Conservation (phyloP, 2,113 vertebrate species). For the Cervus canadensis region DNA sequence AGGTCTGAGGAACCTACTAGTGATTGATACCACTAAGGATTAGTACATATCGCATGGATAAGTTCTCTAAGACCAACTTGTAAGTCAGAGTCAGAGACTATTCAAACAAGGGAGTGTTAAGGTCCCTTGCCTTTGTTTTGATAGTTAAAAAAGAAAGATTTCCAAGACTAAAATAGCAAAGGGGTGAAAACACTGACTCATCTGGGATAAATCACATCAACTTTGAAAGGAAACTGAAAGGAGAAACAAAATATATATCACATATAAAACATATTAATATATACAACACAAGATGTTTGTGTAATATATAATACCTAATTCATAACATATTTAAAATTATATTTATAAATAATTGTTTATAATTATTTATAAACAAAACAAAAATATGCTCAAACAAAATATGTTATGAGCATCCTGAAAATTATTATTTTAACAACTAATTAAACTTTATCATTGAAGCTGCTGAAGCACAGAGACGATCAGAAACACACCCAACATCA, state of each 20-base stretch:
- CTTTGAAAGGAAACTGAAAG: constrained; percentile 2
- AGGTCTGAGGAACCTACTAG: background rate
- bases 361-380: too few relatives aligned
- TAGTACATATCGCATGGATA: background rate
- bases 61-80: background rate
- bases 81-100: background rate
- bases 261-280: background rate
- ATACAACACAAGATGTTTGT: background rate
- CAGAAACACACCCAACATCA: background rate
- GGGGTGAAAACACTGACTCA: background rate
- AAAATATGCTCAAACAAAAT: too few relatives aligned
- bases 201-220: background rate
- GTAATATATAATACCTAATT: background rate
- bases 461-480: background rate
- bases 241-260: background rate
- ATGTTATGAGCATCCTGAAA: background rate
- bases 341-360: background rate
- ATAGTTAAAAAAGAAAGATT: background rate
- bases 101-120: background rate
- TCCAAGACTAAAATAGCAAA: background rate
- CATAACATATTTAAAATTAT: background rate
- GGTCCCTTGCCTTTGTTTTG: background rate
- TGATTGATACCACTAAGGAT: background rate
- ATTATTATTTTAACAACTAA: background rate
- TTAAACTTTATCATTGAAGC: background rate